Evolutionary conservation across 2,888 invertebrate genomes (phyloP).

Genomic region (Cerceris ruficornis): DNA sequence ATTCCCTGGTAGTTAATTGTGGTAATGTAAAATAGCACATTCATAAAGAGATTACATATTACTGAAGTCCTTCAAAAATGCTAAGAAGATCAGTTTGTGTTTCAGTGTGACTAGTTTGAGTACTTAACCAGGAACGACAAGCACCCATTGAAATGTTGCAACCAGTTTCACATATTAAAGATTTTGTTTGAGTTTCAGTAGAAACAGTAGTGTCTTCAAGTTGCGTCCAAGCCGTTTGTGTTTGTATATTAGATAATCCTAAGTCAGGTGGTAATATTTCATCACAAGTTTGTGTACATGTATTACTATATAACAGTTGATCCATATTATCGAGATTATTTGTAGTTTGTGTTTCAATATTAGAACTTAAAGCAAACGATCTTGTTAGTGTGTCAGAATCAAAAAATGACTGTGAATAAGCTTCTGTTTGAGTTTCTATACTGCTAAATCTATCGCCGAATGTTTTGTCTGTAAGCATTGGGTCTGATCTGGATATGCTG

Average conservation of each 20-base stretch:
- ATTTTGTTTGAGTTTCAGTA: constrained; percentile 84
- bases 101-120: constrained; percentile 82
- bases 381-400: constrained; percentile 72
- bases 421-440: constrained; percentile 80
- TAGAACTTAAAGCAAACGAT: constrained; percentile 82
- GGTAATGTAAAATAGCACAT: constrained; percentile 12
- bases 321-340: constrained; percentile 80
- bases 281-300: constrained; percentile 84
- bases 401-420: constrained; percentile 73
- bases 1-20: constrained; percentile 21
- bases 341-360: constrained; percentile 86
- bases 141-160: constrained; percentile 66
- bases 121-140: constrained; percentile 73
- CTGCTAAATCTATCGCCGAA: constrained; percentile 74
- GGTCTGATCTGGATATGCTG: constrained; percentile 74
- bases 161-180: constrained; percentile 63
- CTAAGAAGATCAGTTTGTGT: constrained; percentile 83
- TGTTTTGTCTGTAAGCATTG: constrained; percentile 76
- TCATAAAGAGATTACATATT: constrained; percentile 27
- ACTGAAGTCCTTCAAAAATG: constrained; percentile 76
- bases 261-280: constrained; percentile 83
- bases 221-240: constrained; percentile 85
- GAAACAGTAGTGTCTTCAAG: constrained; percentile 84
- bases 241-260: constrained; percentile 85
- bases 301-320: constrained; percentile 81